Evolutionary conservation across 2,797 vertebrate genomes (phyloP).

Genomic region (Scleropages formosus): DNA sequence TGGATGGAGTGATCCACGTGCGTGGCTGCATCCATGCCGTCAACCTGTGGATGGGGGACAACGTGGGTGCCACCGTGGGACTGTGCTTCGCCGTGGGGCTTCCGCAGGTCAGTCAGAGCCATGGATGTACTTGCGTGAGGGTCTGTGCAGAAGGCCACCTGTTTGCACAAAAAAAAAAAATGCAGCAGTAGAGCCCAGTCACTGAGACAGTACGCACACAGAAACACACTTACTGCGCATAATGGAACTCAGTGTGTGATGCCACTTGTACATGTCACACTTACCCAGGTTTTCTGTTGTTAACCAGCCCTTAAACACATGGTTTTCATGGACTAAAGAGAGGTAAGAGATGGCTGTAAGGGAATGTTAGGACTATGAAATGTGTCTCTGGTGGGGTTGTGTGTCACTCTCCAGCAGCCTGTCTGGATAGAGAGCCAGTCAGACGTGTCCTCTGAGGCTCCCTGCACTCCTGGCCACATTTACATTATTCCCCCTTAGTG

Average conservation of each 20-base stretch:
- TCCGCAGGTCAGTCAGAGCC: slow-evolving; percentile 73
- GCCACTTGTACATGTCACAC: too few relatives aligned
- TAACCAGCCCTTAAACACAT: too few relatives aligned
- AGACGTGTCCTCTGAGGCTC: neutral
- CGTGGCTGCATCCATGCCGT: slow-evolving; percentile 87
- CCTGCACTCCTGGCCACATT: slow-evolving; percentile 14
- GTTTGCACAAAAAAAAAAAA: neutral
- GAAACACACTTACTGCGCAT: neutral
- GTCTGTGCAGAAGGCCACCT: neutral
- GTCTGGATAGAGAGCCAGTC: neutral
- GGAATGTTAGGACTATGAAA: too few relatives aligned
- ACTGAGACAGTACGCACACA: neutral
- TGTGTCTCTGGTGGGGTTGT: too few relatives aligned
- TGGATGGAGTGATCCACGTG: slow-evolving; percentile 75
- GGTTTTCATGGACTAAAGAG: too few relatives aligned
- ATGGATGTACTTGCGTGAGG: neutral
- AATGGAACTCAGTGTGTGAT: too few relatives aligned
- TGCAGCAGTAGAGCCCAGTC: neutral
- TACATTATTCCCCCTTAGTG: slow-evolving; percentile 41
- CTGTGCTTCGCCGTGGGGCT: slow-evolving; percentile 79
- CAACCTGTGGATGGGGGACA: slow-evolving; percentile 87
- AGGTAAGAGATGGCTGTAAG: neutral
- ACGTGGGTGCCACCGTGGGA: slow-evolving; percentile 76
- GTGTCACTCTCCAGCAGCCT: neutral
- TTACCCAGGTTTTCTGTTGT: too few relatives aligned